Percentiles rank a stretch among this genome's conserved stretches.
Conservation (phyloP, 2,797 vertebrate genomes). For the Pogoniulus pusillus region DNA sequence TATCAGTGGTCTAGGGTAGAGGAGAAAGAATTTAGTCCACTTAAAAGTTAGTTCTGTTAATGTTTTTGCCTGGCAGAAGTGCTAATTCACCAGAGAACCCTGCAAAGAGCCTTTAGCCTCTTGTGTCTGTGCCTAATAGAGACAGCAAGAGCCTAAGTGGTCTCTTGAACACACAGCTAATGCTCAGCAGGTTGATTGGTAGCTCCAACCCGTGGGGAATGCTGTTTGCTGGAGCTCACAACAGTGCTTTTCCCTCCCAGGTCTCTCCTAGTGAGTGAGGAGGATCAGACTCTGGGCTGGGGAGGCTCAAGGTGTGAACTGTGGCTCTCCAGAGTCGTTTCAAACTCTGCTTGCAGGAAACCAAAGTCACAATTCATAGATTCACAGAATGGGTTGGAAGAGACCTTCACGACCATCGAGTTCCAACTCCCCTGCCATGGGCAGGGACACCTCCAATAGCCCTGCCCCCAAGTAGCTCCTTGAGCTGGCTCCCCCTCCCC, state of each 20-base stretch:
- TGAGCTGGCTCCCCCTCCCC: neutral
- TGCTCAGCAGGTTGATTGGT: rapidly evolving
- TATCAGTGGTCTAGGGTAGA: slow-evolving; percentile 80
- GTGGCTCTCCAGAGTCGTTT: neutral
- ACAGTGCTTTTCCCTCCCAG: neutral
- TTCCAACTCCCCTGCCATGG: too few relatives aligned
- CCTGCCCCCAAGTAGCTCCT: too few relatives aligned
- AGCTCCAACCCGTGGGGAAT: rapidly evolving
- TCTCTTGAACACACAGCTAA: neutral
- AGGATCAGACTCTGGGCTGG: neutral
- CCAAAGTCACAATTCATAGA: rapidly evolving
- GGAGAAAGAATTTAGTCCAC: neutral
- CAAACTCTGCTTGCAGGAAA: neutral
- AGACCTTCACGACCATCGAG: too few relatives aligned
- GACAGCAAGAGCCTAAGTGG: neutral
- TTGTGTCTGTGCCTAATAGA: rapidly evolving
- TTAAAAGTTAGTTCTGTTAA: too few relatives aligned
- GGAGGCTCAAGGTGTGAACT: neutral
- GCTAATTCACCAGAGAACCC: neutral
- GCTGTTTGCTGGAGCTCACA: neutral
- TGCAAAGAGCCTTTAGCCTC: neutral
- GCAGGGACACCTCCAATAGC: too few relatives aligned
- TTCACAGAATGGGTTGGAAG: too few relatives aligned
- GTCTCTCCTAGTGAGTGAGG: neutral
- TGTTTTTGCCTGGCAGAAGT: neutral